phyloP scores from a whole-genome alignment of 23 tunicate genomes.

The Phallusia fumigata region DNA sequence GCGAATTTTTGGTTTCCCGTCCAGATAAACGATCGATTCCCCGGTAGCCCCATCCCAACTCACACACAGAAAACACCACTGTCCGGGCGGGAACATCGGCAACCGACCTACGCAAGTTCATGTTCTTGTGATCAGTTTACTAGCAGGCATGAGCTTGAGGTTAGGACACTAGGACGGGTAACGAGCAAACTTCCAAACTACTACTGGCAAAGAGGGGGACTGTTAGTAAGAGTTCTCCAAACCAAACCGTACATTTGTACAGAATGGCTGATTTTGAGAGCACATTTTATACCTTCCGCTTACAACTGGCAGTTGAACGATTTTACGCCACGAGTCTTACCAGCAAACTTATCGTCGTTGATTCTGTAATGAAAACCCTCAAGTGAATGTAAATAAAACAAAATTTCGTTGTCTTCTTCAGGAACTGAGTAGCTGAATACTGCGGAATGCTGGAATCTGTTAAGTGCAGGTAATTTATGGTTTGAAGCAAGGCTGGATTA shows the following conservation, averaged over 20 bases:
- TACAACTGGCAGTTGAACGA: too few species aligned
- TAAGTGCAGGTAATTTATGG: too few species aligned
- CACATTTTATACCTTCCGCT: too few species aligned
- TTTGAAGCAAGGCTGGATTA: too few species aligned
- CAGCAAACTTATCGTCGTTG: not conserved
- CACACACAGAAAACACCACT: slow-evolving; percentile 11
- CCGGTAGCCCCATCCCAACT: slow-evolving; percentile 5
- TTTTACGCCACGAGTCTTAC: not conserved
- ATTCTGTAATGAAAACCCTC: slow-evolving; percentile 9
- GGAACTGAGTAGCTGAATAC: slow-evolving; percentile 17
- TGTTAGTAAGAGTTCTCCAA: too few species aligned
- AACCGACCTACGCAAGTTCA: not conserved
- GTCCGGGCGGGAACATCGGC: not conserved
- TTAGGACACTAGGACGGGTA: too few species aligned
- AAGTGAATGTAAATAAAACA: not conserved
- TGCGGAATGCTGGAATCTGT: slow-evolving; percentile 6
- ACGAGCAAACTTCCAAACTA: too few species aligned
- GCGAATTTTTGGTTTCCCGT: not conserved
- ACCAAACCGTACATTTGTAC: too few species aligned
- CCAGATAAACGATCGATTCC: not conserved
- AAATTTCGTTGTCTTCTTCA: slow-evolving; percentile 16
- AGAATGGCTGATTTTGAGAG: too few species aligned
- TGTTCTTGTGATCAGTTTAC: too few species aligned
- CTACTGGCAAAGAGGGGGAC: too few species aligned
- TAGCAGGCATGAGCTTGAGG: too few species aligned